A percentile compares a stretch with the other conserved stretches of the same genome.
Evolutionary conservation across 2,888 invertebrate species (phyloP).

Genomic region (Patella ulyssiponensis): DNA sequence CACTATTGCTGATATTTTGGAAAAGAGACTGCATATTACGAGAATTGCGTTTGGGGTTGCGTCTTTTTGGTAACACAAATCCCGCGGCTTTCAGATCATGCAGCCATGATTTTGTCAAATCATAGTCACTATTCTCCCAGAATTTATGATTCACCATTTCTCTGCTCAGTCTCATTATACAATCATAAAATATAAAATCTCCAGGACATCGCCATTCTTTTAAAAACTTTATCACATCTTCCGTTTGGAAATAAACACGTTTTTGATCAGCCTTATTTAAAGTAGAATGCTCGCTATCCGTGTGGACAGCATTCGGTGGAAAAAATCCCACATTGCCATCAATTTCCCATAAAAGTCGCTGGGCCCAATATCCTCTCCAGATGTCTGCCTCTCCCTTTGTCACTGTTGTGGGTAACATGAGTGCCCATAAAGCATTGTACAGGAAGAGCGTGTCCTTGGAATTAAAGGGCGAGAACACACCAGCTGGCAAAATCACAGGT

Average conservation of each 20-base stretch:
- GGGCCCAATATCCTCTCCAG: constrained; percentile 57
- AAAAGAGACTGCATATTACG: not conserved
- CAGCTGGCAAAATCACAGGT: constrained; percentile 45
- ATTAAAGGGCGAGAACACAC: constrained; percentile 53
- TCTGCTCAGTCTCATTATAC: constrained; percentile 36
- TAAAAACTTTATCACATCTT: constrained; percentile 38
- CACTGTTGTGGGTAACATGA: constrained; percentile 51
- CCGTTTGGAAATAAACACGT: constrained; percentile 41
- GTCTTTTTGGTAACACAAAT: constrained; percentile 13
- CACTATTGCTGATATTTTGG: no score
- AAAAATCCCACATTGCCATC: constrained; percentile 50
- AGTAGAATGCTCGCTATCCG: constrained; percentile 45
- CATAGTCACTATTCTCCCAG: constrained; percentile 31
- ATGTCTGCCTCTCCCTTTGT: constrained; percentile 56
- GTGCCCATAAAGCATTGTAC: constrained; percentile 54
- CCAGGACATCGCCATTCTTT: constrained; percentile 42
- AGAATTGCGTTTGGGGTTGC: not conserved
- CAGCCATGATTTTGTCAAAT: constrained; percentile 17
- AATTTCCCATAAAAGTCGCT: constrained; percentile 51
- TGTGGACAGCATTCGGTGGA: constrained; percentile 46
- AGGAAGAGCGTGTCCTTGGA: constrained; percentile 60
- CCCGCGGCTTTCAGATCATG: constrained; percentile 13
- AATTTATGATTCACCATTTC: constrained; percentile 38
- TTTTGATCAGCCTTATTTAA: constrained; percentile 45
- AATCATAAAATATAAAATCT: constrained; percentile 36